These are phyloP conservation scores for Lutjanus argentimaculatus DNA, from an alignment of 2,797 vertebrate genomes.

Conservation along the genomic window DNA sequence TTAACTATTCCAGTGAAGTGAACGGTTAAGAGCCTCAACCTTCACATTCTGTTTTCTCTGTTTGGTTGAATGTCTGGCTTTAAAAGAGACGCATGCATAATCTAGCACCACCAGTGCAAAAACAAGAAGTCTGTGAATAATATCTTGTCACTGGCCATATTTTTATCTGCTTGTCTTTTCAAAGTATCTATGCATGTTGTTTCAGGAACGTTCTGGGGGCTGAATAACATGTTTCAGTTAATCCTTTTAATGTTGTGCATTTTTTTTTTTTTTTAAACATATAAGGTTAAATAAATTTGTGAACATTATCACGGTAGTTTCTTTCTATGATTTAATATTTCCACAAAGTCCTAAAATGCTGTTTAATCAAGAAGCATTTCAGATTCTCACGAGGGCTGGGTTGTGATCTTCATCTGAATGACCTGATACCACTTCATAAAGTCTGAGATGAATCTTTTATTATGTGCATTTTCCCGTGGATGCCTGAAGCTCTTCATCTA, in stretches of 20 bases:
- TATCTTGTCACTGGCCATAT: conserved; percentile 33
- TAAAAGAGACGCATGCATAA: conserved; percentile 54
- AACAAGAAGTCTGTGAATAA: conserved; percentile 39
- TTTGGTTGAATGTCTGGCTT: conserved; percentile 51
- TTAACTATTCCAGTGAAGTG: conserved; percentile 60
- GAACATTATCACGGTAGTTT: conserved; percentile 6
- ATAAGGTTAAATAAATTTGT: conserved; percentile 20
- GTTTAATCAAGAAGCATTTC: conserved; percentile 31
- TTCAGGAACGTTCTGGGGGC: conserved; percentile 23
- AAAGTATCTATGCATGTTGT: conserved; percentile 30
- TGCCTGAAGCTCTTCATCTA: too few species aligned
- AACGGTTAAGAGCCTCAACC: conserved; percentile 54
- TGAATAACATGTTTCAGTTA: conserved; percentile 25
- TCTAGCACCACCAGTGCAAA: conserved; percentile 21
- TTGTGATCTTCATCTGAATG: too few species aligned
- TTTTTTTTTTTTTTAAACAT: background rate
- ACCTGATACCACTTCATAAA: too few species aligned
- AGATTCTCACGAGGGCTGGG: too few species aligned
- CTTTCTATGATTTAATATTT: conserved; percentile 1
- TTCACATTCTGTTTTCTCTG: conserved; percentile 57
- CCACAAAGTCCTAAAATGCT: background rate
- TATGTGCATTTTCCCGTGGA: too few species aligned
- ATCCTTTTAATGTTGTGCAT: conserved; percentile 28
- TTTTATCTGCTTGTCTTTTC: conserved; percentile 40
- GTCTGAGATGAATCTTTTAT: too few species aligned